Base-by-base conservation (phyloP, 2,888 invertebrate genomes). In the Dyspetes luteomarginatus region DNA sequence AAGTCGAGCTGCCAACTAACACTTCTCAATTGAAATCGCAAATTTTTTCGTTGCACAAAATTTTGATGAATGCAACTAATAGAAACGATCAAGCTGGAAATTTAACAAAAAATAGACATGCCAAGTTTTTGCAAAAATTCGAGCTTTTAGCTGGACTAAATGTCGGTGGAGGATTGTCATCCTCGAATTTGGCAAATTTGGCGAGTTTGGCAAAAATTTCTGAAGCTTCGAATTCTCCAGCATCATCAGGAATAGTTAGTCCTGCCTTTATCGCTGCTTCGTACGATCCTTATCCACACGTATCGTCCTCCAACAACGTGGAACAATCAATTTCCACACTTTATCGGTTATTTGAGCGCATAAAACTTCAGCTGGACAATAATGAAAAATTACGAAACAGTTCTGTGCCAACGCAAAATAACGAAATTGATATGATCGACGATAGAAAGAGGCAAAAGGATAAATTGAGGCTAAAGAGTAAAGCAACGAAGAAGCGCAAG, bases 121-220 rank as follows among this genome's bases (percentile, higher is more conserved):
- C 86, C 0, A 86, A 88, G 83, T 85, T 90, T 52, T 84, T 88
- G 2, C 85, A 86, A 4, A 68, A 72, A 62, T 76, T 91, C 15
- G 88, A 90, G 1, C 83, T 91, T 12, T 48, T 91, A 3, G 86
- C 90, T 43, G 90, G 91, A 30, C 65, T 90, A 3, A 86, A 88
- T 26, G 81, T 88, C 17, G 87, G 85, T 5, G 82, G 83, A 56
- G 72, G 64, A 12, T 62, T 77, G 43, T 17, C 69, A 0, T 5
- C 69, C 9, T 56, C 67, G 1, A 77, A 41, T 15, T 22, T 74
- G 5, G 62, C 76, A 22, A 72, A 62, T 64, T 43, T 74, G 4
- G 55, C 56, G 4, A 30, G 68, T 15, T 82, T 86, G 22, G 74
- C 86, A 15, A 72, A 67, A 69, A 55, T 72, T 30, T 41, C 82